Percentiles rank a stretch among this genome's conserved stretches.
Conservation (phyloP, 2,797 vertebrate species). For the Echiichthys vipera region DNA sequence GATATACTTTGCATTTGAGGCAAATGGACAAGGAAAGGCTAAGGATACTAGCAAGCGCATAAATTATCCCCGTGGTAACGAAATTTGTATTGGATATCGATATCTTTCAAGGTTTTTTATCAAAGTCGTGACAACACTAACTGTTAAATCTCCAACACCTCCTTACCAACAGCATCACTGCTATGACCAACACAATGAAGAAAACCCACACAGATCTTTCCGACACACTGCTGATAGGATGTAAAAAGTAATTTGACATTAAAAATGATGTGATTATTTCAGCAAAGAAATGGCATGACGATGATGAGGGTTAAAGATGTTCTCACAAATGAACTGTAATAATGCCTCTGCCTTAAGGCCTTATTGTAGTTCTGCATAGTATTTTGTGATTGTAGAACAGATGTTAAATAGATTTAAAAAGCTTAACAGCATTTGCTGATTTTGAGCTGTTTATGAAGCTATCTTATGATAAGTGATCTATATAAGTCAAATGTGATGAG, state of each 20-base stretch:
- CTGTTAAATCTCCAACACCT: not conserved
- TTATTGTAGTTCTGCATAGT: not conserved
- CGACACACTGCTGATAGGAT: not conserved
- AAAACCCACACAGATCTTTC: not conserved
- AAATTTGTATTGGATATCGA: too few species aligned
- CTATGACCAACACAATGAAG: not conserved
- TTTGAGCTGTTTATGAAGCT: not conserved
- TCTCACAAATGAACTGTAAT: not conserved
- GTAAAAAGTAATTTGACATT: too few species aligned
- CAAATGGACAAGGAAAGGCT: too few species aligned
- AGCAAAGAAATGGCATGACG: not conserved
- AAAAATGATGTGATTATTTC: not conserved
- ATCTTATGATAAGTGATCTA: not conserved
- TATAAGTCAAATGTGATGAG: not conserved
- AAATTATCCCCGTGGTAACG: too few species aligned
- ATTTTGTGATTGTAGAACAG: not conserved
- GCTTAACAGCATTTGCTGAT: not conserved
- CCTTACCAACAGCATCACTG: not conserved
- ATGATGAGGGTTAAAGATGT: not conserved
- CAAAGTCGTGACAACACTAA: too few species aligned
- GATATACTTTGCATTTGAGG: too few species aligned
- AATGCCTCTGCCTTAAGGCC: not conserved
- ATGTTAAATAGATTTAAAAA: not conserved
- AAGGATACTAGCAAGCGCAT: too few species aligned
- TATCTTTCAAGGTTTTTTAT: too few species aligned